Conservation (phyloP, 1,140 invertebrate species). For the Neodiprion pinetum region DNA sequence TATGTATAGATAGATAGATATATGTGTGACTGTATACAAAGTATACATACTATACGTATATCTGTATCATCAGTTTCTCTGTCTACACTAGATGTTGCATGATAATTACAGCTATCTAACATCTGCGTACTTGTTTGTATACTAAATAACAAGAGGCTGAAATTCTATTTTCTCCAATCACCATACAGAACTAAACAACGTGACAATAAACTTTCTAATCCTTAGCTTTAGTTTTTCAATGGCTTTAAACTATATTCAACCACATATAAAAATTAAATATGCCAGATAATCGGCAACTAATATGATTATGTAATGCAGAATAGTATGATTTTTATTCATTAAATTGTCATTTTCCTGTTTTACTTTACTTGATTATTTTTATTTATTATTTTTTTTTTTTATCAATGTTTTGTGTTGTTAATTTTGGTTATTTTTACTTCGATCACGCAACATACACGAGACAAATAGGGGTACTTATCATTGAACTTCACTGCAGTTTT, state of each 20-base stretch:
- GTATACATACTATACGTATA: not conserved
- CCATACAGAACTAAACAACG: not conserved
- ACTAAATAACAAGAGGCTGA: not conserved
- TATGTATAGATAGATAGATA: not conserved
- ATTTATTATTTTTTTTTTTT: not conserved
- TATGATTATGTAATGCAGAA: too few relatives aligned
- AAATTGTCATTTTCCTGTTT: not conserved
- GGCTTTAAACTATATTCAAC: too few relatives aligned
- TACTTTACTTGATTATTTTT: not conserved
- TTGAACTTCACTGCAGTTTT: too few relatives aligned
- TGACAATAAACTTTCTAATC: not conserved
- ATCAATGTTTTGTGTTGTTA: too few relatives aligned
- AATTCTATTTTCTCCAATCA: not conserved
- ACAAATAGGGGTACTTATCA: too few relatives aligned
- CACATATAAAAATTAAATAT: too few relatives aligned
- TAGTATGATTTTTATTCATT: too few relatives aligned
- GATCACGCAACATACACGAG: too few relatives aligned
- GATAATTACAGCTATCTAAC: constrained; percentile 23
- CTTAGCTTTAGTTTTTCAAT: not conserved
- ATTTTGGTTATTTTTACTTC: too few relatives aligned
- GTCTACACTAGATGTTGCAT: constrained; percentile 36
- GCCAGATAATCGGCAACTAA: too few relatives aligned
- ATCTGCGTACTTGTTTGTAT: constrained; percentile 48
- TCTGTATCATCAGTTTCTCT: constrained; percentile 7
- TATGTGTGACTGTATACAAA: not conserved